Evolutionary conservation across 2,888 invertebrate species (phyloP).

Genomic region (Cosmia trapezina): DNA sequence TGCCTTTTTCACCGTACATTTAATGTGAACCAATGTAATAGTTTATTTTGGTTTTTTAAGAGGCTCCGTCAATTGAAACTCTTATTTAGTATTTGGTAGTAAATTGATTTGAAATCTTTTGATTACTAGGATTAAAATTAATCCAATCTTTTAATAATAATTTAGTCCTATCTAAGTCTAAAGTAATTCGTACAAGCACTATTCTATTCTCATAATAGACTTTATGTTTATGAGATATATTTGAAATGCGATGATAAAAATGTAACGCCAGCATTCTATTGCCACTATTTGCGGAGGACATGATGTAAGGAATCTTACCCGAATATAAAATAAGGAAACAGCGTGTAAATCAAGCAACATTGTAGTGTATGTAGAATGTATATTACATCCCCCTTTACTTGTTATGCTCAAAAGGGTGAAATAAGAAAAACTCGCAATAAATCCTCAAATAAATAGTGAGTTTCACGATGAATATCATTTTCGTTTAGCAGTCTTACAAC

Average conservation of each 20-base stretch:
- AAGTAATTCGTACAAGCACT: background rate
- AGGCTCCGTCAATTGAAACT: slow-evolving; percentile 60
- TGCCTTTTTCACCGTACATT: slow-evolving; percentile 87
- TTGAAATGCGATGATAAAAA: background rate
- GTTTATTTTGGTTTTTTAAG: slow-evolving; percentile 74
- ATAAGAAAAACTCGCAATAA: slow-evolving; percentile 60
- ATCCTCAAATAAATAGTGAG: slow-evolving; percentile 60
- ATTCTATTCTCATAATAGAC: background rate
- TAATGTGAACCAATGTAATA: slow-evolving; percentile 84
- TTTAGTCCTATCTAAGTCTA: background rate
- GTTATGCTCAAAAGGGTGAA: slow-evolving; percentile 69
- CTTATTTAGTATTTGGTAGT: slow-evolving; percentile 11
- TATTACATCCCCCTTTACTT: slow-evolving; percentile 65
- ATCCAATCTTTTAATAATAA: background rate
- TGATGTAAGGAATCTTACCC: slow-evolving; percentile 43
- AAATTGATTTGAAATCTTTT: background rate
- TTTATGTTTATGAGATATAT: background rate
- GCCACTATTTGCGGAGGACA: slow-evolving; percentile 32
- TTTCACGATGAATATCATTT: slow-evolving; percentile 64
- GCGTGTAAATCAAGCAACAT: slow-evolving; percentile 65
- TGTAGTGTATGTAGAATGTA: slow-evolving; percentile 34
- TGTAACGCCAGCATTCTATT: slow-evolving; percentile 14
- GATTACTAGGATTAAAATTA: background rate
- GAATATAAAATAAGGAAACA: slow-evolving; percentile 59
- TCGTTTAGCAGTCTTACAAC: slow-evolving; percentile 51